These are phyloP conservation scores for Drosophila fuyamai DNA, from an alignment of 1,140 invertebrate species.

Conservation along the genomic window DNA sequence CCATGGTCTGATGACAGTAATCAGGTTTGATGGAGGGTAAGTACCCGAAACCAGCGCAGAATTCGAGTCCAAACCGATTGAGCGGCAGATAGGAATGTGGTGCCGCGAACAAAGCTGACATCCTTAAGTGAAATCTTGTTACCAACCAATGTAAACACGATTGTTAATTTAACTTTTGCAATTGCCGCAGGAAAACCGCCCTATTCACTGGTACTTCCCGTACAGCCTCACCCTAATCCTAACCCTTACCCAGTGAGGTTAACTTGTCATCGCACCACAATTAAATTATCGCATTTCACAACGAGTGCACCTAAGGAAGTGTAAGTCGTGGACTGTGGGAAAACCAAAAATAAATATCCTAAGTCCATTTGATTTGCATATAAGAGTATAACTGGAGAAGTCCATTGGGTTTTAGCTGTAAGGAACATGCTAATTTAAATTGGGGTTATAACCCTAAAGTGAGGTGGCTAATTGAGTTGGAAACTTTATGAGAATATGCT, in stretches of 20 bases:
- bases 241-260: constrained; percentile 29
- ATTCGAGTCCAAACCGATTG: constrained; percentile 14
- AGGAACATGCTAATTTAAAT: constrained; percentile 43
- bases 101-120: constrained; percentile 66
- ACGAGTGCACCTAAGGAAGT: constrained; percentile 51
- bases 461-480: constrained; percentile 10
- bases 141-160: constrained; percentile 85
- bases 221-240: background rate
- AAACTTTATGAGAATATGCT: background rate
- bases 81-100: constrained; percentile 30
- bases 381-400: constrained; percentile 14
- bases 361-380: constrained; percentile 73
- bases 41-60: constrained; percentile 21
- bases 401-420: constrained; percentile 9
- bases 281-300: constrained; percentile 83
- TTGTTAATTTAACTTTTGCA: constrained; percentile 83
- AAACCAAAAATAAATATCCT: constrained; percentile 47
- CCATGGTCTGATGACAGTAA: constrained; percentile 75
- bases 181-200: constrained; percentile 54
- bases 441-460: background rate
- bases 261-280: constrained; percentile 77
- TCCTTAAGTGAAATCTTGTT: constrained; percentile 85
- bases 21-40: constrained; percentile 78
- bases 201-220: constrained; percentile 4
- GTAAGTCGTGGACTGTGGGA: constrained; percentile 68